Evolutionary conservation across 92 coral and sea anemone species (phyloP), one percentile per base, ranked within the genome.

Genomic region (Bergia puertoricense): DNA sequence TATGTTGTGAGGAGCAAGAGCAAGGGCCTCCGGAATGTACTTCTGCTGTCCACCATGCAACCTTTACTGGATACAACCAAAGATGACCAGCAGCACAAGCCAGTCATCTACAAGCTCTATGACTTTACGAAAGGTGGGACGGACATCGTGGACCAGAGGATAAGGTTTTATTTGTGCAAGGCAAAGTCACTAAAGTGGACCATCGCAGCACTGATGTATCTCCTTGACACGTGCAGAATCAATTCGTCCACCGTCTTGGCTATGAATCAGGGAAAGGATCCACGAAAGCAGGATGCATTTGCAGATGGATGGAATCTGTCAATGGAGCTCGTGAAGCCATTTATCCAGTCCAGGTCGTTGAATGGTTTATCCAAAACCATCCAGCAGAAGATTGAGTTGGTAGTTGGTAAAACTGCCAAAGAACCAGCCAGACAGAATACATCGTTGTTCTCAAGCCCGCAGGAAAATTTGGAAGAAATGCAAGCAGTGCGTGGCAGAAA

Each of bases 171-270:
- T 44, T 44, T 83, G 2, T 65, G 86, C 74, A 90, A 86, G 59
- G 57, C 90, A 36, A 90, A 79, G 88, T 74, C 82, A 5, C 86
- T 76, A 83, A 74, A 51, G 65, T 89, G 88, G 85, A 74, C 88
- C 57, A 44, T 44, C 48, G 3, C 48, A 44, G 48, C 51, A 46
- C 51, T 46, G 51, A 46, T 46, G 51, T 46, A 86, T 85, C 76
- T 86, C 38, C 87, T 86, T 45, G 92, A 86, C 77, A 86, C 88
- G 3, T 79, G 76, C 81, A 45, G 86, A 68, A 23, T 86, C 18
- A 86, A 86, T 85, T 79, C 88, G 38, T 41, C 40, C 0, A 10
- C 40, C 36, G 76, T 30, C 8, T 67, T 67, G 5, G 59, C 83
- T 11, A 67, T 86, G 76, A 86, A 90, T 65, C n/a, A 46, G 1